A percentile compares a stretch with the other conserved stretches of the same genome.
These are phyloP conservation scores for Trichechus manatus DNA, from an alignment of 2,113 vertebrate species.

Conservation along the genomic window DNA sequence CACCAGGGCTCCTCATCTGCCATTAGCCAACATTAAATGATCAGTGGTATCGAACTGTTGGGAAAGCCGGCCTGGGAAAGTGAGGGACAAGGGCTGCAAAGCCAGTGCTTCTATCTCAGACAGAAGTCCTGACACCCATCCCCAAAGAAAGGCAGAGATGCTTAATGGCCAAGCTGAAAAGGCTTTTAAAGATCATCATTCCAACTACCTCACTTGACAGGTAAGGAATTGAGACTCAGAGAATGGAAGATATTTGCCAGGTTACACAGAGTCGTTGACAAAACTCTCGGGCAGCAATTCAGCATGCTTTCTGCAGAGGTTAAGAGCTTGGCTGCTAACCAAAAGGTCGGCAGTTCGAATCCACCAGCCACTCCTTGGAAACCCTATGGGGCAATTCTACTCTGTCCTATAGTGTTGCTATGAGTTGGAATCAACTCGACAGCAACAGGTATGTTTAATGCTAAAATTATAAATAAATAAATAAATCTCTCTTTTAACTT, in stretches of 20 bases:
- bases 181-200: not conserved
- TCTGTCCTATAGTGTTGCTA: not conserved
- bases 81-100: slow-evolving; percentile 11
- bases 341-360: not conserved
- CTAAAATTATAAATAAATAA: not conserved
- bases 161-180: not conserved
- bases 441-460: too few relatives aligned
- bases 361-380: not conserved
- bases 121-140: not conserved
- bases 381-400: not conserved
- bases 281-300: not conserved
- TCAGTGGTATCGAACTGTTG: rapidly evolving
- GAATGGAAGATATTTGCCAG: not conserved
- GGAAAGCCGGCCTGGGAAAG: slow-evolving; percentile 13
- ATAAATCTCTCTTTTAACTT: not conserved
- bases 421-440: not conserved
- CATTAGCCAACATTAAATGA: not conserved
- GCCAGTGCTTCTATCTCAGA: slow-evolving; percentile 10
- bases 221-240: not conserved
- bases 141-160: not conserved
- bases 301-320: not conserved
- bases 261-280: not conserved
- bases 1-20: too few relatives aligned
- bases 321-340: not conserved
- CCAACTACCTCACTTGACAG: not conserved